Evolutionary conservation across 2,113 vertebrate genomes (phyloP).

Genomic region (Ptyas mucosa): DNA sequence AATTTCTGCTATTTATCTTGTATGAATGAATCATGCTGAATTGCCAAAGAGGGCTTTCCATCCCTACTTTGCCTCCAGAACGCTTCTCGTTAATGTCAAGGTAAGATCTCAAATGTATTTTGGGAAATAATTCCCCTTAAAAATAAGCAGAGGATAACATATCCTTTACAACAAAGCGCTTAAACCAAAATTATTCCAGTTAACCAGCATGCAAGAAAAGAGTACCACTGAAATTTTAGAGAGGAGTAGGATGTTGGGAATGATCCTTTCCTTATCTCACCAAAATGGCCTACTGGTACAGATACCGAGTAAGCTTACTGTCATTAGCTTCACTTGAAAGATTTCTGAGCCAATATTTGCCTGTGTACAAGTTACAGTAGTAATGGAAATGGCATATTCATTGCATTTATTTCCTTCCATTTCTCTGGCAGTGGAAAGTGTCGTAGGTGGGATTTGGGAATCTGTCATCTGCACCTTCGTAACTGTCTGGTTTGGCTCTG

Average conservation of each 20-base stretch:
- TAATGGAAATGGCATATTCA: not conserved
- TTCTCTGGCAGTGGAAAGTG: not conserved
- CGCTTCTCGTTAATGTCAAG: too few relatives aligned
- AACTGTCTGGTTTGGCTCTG: too few relatives aligned
- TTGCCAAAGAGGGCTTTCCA: too few relatives aligned
- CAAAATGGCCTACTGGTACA: not conserved
- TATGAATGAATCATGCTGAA: too few relatives aligned
- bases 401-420: not conserved
- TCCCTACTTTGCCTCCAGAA: too few relatives aligned
- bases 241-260: not conserved
- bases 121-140: not conserved
- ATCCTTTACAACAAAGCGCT: not conserved
- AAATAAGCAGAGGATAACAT: not conserved
- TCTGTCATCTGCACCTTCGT: too few relatives aligned
- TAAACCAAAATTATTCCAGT: not conserved
- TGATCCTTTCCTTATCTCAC: not conserved
- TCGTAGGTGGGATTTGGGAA: not conserved
- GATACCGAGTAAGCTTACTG: not conserved
- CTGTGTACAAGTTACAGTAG: not conserved
- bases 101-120: not conserved
- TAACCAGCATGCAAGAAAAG: not conserved
- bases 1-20: too few relatives aligned
- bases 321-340: not conserved
- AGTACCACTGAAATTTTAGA: not conserved
- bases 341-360: not conserved